These are phyloP conservation scores for Pseudomyrmex pallidus DNA, from an alignment of 1,140 invertebrate species.

Conservation along the genomic window DNA sequence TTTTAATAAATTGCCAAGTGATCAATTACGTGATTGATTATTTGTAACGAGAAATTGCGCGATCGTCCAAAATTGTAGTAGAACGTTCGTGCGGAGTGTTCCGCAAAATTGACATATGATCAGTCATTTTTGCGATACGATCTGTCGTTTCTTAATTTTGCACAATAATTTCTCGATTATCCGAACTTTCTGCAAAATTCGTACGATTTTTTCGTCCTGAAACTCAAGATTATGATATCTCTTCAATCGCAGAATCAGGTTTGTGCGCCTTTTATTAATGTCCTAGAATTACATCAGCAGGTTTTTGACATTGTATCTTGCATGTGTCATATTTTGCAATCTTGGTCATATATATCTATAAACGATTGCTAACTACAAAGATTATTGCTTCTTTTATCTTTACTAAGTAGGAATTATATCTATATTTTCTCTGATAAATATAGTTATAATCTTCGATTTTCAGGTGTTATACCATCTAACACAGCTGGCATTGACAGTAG, in stretches of 20 bases:
- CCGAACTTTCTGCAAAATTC: background rate
- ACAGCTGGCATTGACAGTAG: slow-evolving; percentile 80
- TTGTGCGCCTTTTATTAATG: slow-evolving; percentile 37
- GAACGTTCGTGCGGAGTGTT: background rate
- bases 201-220: background rate
- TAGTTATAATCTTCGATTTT: slow-evolving; percentile 56
- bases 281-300: slow-evolving; percentile 15
- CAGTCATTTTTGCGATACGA: background rate
- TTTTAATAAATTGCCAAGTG: slow-evolving; percentile 42
- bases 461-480: slow-evolving; percentile 84
- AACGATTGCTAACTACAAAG: background rate
- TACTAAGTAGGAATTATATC: background rate
- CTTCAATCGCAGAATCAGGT: slow-evolving; percentile 84
- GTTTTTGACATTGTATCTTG: background rate
- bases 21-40: slow-evolving; percentile 21
- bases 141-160: background rate
- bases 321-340: background rate
- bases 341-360: background rate
- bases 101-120: background rate
- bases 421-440: slow-evolving; percentile 25
- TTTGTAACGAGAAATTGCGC: background rate
- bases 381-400: background rate
- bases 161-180: background rate
- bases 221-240: slow-evolving; percentile 78
- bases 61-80: background rate